Evolutionary conservation across 2,888 invertebrate species (phyloP), one percentile per base, ranked within the genome.

Genomic region (Campoplex nolae): DNA sequence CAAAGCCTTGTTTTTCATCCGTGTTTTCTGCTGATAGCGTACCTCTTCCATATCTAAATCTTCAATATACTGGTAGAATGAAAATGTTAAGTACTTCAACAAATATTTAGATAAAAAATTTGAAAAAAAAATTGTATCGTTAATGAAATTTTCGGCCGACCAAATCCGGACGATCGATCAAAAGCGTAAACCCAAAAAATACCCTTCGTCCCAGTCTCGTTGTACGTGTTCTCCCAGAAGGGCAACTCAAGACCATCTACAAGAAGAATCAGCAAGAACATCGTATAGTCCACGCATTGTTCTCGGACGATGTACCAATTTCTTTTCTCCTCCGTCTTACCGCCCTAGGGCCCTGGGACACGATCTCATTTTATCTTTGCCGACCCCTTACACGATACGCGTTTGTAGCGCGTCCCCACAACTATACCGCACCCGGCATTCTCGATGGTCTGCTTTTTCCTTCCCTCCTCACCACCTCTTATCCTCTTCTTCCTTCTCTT

Each of bases 301-400:
- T 92, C 91, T 88, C 90, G 91, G 90, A 88, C 92, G 92, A 93
- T 93, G 93, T 93, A 92, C 93, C 93, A 93, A 93, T 93, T 94
- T 93, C 91, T 93, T 93, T 93, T 91, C 89, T 90, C 88, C 88
- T 90, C 86, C 91, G 90, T 92, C 90, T 90, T 73, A 85, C 84
- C 86, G 87, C 87, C 88, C 88, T 62, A 71, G 71, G 88, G 82
- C 84, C 89, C 84, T 81, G 87, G 91, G 93, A 93, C 94, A 93
- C 93, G 94, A 93, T 94, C 94, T 94, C 93, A 92, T 93, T 94
- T 94, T 94, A 94, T 94, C 93, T 93, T 58, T 78, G 89, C 90
- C 92, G 91, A 91, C 92, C 94, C 93, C 93, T 93, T 93, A 93
- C 92, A 94, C 91, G 93, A 93, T 90, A 90, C 91, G 91, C 92